phyloP scores from a whole-genome alignment of 2,888 invertebrate genomes.

The Malacosoma neustria region DNA sequence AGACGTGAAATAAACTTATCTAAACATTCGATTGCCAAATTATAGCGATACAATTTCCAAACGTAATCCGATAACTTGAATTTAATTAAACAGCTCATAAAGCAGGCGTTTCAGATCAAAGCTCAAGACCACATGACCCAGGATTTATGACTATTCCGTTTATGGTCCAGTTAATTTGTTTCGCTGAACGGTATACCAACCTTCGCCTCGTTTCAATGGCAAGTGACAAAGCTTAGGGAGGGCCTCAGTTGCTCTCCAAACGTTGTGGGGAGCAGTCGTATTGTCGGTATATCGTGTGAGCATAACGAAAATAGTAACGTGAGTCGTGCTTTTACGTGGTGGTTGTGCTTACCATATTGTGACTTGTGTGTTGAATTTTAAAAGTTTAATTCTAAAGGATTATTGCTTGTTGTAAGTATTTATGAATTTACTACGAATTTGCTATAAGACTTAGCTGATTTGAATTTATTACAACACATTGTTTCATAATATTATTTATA shows the following conservation, averaged over 20 bases:
- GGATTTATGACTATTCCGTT: conserved; percentile 47
- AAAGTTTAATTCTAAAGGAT: conserved; percentile 17
- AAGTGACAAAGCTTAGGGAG: not conserved
- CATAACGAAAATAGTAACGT: conserved; percentile 48
- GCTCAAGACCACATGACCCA: conserved; percentile 28
- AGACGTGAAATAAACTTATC: no score
- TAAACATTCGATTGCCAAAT: no score
- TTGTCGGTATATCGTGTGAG: conserved; percentile 4
- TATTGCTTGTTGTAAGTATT: no score
- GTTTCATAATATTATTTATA: no score
- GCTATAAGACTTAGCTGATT: no score
- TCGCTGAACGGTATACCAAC: conserved; percentile 35
- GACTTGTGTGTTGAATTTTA: conserved; percentile 1
- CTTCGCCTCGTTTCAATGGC: conserved; percentile 29
- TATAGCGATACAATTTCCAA: no score
- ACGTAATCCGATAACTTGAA: not conserved
- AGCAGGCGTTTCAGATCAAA: conserved; percentile 23
- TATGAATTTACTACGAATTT: no score
- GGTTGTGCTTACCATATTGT: conserved; percentile 14
- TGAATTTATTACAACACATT: no score
- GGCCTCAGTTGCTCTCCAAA: conserved; percentile 34
- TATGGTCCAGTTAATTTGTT: conserved; percentile 43
- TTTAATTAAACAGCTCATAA: not conserved
- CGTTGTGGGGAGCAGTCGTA: conserved; percentile 28
- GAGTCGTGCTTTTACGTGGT: conserved; percentile 22